A percentile compares a stretch with the other conserved stretches of the same genome.
Conservation (phyloP, 2,797 vertebrate genomes). For the Channallabes apus region DNA sequence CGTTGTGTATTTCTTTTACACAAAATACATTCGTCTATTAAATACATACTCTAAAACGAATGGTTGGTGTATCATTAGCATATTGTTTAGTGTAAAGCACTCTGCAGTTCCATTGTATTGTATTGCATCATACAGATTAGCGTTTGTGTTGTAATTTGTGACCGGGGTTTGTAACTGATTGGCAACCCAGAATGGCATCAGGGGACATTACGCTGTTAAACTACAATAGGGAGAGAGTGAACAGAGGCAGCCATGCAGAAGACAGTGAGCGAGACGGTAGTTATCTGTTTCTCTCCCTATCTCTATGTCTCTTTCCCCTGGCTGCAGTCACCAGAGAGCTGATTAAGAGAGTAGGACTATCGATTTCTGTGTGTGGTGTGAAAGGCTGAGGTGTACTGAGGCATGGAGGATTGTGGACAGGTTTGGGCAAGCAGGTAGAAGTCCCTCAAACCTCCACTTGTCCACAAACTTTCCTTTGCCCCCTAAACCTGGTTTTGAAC, state of each 20-base stretch:
- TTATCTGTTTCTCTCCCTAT: conserved; percentile 41
- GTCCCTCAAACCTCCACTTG: conserved; percentile 13
- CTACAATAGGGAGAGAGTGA: conserved; percentile 42
- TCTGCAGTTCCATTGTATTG: no score
- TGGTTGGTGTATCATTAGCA: not conserved
- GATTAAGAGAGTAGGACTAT: conserved; percentile 81
- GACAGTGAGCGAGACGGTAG: conserved; percentile 48
- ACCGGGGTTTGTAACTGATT: conserved; percentile 50
- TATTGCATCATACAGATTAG: not conserved
- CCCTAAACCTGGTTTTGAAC: not conserved
- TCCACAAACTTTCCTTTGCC: conserved; percentile 3
- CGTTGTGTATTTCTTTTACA: no score
- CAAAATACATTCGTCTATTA: not conserved
- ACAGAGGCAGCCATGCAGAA: conserved; percentile 54
- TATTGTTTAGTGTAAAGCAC: not conserved
- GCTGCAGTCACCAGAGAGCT: conserved; percentile 78
- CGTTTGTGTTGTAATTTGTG: conserved; percentile 52
- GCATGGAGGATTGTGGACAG: conserved; percentile 27
- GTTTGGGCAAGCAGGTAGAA: conserved; percentile 29
- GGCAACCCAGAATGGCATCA: conserved; percentile 2
- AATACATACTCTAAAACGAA: no score
- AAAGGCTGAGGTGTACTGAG: conserved; percentile 73
- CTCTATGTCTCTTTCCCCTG: conserved; percentile 49
- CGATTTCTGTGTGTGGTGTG: conserved; percentile 73
- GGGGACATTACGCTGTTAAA: conserved; percentile 26